Conservation (phyloP, 2,888 invertebrate genomes). For the Eremobia ochroleuca region DNA sequence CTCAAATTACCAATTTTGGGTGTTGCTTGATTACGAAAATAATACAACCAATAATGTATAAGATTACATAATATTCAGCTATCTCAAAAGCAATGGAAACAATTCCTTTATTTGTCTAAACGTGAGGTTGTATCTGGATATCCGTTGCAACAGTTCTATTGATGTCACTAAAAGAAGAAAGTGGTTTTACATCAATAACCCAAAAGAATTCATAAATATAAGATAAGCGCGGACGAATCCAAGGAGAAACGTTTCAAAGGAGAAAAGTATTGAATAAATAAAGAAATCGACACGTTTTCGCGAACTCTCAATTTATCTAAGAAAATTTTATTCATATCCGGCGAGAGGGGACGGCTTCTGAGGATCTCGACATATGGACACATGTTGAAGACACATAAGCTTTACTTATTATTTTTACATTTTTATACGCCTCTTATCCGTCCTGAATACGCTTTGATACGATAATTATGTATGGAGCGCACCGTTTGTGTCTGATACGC, state of each 20-base stretch:
- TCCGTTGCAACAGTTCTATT: slow-evolving; percentile 61
- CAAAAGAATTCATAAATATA: slow-evolving; percentile 86
- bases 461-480: slow-evolving; percentile 59
- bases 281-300: slow-evolving; percentile 89
- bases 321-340: slow-evolving; percentile 89
- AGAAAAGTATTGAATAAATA: slow-evolving; percentile 89
- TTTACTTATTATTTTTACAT: slow-evolving; percentile 80
- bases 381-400: slow-evolving; percentile 81
- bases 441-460: slow-evolving; percentile 55
- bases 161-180: slow-evolving; percentile 75
- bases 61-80: slow-evolving; percentile 17
- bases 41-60: slow-evolving; percentile 20
- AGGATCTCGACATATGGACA: slow-evolving; percentile 84
- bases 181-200: slow-evolving; percentile 80
- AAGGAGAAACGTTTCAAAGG: slow-evolving; percentile 84
- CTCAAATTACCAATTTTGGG: slow-evolving; percentile 45
- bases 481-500: slow-evolving; percentile 57
- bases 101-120: slow-evolving; percentile 31
- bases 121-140: slow-evolving; percentile 36
- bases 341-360: slow-evolving; percentile 82
- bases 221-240: slow-evolving; percentile 84
- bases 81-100: slow-evolving; percentile 13
- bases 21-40: slow-evolving; percentile 53
- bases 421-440: slow-evolving; percentile 55
- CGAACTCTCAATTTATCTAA: slow-evolving; percentile 88